Base-by-base conservation (phyloP, 2,113 vertebrate genomes). In the Vulpes lagopus region DNA sequence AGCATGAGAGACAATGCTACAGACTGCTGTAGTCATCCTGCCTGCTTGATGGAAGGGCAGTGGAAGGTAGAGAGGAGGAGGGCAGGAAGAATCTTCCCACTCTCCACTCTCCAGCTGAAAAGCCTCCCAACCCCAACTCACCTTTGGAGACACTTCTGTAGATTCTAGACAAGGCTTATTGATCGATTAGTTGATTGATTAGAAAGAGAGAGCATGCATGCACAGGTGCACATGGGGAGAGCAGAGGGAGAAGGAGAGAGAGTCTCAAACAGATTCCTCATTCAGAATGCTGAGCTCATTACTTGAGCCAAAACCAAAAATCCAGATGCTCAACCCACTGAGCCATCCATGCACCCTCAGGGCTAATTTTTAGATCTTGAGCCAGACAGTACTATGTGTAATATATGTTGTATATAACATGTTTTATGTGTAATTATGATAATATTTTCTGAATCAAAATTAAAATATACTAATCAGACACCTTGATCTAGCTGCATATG, bases 401-500 rank as follows among this genome's bases (percentile, higher is more conserved):
- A 55, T 11, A 32, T 62, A 9, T 27, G 32, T 76, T 38, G 51
- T 4, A 0, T 55, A 49, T 43, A 80, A 79, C 11, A 35, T 62
- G 8, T 57, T 49, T 76, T 57, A 51, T 3, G 1, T 60, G 55
- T 57, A 76, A 84, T 19, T 23, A 19, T 27, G 57, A 35, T 35
- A 11, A 8, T 62, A 67, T 76, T 87, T 87, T 96, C 67, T 76
- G 43, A 89, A 83, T 94, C 27, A 53, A 85, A 91, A 93, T 38
- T 64, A 25, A 92, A 81, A 53, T 14, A 55, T 35, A 35, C 8
- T 53, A 10, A 15, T 65, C 69, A 65, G 59, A 96, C 30, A 69
- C 43, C n/a, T 16, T 64, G 53, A 7, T 49, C 69, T 69, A 73
- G 51, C 43, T 60, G 4, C 23, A 55, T 8, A 1, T 22, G 16